Conservation (phyloP, 2,888 invertebrate species). For the Carterocephalus palaemon region DNA sequence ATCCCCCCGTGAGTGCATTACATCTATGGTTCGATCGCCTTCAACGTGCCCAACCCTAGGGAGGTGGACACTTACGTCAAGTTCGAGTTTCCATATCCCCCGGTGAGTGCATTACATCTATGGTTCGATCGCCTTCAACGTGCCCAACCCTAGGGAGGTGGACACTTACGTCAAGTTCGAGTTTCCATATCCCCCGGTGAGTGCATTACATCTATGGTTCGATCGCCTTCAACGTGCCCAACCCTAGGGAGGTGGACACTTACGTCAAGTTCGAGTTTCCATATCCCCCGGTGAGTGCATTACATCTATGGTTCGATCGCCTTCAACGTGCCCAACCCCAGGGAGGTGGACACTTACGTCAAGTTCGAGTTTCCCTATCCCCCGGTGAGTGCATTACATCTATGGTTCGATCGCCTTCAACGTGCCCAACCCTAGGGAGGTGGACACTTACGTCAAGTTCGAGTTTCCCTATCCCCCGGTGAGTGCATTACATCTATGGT, state of each 20-base stretch:
- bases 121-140: conserved; percentile 88
- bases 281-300: conserved; percentile 84
- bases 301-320: no score
- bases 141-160: conserved; percentile 89
- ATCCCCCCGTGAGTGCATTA: conserved; percentile 83
- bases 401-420: background rate
- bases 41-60: conserved; percentile 88
- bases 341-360: background rate
- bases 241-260: conserved; percentile 93
- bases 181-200: conserved; percentile 92
- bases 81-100: conserved; percentile 94
- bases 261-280: conserved; percentile 97
- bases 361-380: no score
- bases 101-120: conserved; percentile 72
- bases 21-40: conserved; percentile 82
- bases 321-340: background rate
- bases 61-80: conserved; percentile 96
- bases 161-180: conserved; percentile 96
- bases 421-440: no score
- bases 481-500: no score
- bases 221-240: conserved; percentile 89
- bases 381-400: no score
- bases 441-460: no score
- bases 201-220: conserved; percentile 33
- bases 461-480: no score